These are phyloP conservation scores for Diarsia mendica DNA, from an alignment of 2,888 invertebrate genomes.

Conservation along the genomic window DNA sequence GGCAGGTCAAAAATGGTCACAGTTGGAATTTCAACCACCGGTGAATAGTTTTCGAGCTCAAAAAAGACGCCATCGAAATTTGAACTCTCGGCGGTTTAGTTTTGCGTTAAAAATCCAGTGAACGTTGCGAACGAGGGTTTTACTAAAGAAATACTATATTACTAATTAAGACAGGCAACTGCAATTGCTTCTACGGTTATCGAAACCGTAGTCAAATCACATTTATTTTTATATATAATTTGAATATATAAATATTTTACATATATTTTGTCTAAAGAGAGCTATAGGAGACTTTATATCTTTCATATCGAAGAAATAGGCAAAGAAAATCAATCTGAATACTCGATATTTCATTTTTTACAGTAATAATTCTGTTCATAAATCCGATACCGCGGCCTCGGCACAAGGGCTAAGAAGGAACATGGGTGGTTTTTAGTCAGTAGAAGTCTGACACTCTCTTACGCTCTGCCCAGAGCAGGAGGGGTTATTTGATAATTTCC, in stretches of 20 bases:
- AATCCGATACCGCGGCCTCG: too few species aligned
- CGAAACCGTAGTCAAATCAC: constrained; percentile 29
- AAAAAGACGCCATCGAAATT: background rate
- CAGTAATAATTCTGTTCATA: too few species aligned
- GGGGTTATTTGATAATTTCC: too few species aligned
- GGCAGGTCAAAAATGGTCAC: too few species aligned
- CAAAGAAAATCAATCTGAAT: background rate
- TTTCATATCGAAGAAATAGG: background rate
- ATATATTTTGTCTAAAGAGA: constrained; percentile 19
- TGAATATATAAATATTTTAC: constrained; percentile 13
- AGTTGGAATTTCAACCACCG: too few species aligned
- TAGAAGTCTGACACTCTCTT: too few species aligned
- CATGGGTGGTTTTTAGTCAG: too few species aligned
- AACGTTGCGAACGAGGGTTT: background rate
- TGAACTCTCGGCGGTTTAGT: background rate
- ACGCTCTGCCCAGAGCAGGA: too few species aligned
- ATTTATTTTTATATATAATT: constrained; percentile 27
- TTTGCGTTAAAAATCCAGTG: background rate
- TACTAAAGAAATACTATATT: background rate
- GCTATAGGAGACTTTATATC: constrained; percentile 11
- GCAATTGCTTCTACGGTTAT: background rate
- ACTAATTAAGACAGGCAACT: constrained; percentile 40
- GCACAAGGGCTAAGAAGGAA: too few species aligned
- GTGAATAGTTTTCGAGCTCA: too few species aligned
- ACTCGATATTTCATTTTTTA: constrained; percentile 2